These are phyloP conservation scores for Apoda limacodes DNA, from an alignment of 2,888 invertebrate species.

Conservation along the genomic window DNA sequence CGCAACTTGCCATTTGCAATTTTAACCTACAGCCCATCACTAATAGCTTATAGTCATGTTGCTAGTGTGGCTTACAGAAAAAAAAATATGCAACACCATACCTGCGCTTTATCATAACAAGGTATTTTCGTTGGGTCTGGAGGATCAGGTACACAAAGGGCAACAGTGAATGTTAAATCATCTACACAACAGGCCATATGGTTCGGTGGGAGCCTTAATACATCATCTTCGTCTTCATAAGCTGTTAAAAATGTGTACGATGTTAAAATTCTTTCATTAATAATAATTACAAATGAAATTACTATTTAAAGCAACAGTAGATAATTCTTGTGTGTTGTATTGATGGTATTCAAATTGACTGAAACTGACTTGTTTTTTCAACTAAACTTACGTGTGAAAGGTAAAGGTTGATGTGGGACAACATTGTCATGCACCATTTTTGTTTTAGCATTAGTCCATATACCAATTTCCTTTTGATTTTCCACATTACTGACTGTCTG, in stretches of 20 bases:
- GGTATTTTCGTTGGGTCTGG: constrained; percentile 70
- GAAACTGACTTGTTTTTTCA: not conserved
- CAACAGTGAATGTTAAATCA: constrained; percentile 65
- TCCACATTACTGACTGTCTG: constrained; percentile 54
- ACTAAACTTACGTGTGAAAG: constrained; percentile 52
- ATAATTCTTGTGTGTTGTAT: too few relatives aligned
- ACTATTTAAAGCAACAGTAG: too few relatives aligned
- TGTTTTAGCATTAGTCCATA: constrained; percentile 63
- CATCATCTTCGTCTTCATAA: constrained; percentile 72
- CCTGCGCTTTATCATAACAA: constrained; percentile 78
- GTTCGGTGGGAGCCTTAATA: constrained; percentile 46
- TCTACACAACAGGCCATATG: constrained; percentile 64
- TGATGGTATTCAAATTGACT: too few relatives aligned
- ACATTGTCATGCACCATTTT: constrained; percentile 60
- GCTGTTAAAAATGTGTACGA: constrained; percentile 56
- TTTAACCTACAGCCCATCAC: too few relatives aligned
- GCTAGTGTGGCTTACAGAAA: too few relatives aligned
- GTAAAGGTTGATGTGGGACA: constrained; percentile 55
- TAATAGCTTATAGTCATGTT: too few relatives aligned
- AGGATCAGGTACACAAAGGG: constrained; percentile 72
- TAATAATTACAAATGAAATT: too few relatives aligned
- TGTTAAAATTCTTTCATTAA: too few relatives aligned
- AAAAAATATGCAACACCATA: constrained; percentile 23
- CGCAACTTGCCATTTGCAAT: too few relatives aligned
- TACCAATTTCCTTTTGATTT: constrained; percentile 61